These are phyloP conservation scores for Maniola hyperantus DNA, from an alignment of 2,888 invertebrate genomes.

Conservation along the genomic window DNA sequence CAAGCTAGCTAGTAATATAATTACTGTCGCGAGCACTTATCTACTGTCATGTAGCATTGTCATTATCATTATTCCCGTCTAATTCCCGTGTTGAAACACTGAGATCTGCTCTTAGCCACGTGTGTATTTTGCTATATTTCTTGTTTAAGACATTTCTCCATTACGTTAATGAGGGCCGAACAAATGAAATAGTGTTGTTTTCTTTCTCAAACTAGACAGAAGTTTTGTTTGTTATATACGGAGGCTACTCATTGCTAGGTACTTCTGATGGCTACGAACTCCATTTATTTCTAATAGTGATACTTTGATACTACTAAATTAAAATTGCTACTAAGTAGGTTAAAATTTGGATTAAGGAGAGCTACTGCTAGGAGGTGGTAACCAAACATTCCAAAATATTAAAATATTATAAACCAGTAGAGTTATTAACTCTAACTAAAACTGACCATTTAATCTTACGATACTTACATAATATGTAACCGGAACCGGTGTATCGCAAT, in stretches of 20 bases:
- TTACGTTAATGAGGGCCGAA: slow-evolving; percentile 8
- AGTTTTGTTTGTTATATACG: slow-evolving; percentile 7
- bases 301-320: not conserved
- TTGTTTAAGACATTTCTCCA: slow-evolving; percentile 17
- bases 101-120: slow-evolving; percentile 19
- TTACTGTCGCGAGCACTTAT: not conserved
- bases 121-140: slow-evolving; percentile 16
- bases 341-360: no score
- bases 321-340: no score
- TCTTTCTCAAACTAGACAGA: slow-evolving; percentile 13
- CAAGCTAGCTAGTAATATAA: not conserved
- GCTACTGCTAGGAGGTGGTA: no score
- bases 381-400: no score
- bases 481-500: no score
- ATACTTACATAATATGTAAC: no score
- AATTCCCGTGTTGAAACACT: slow-evolving; percentile 2
- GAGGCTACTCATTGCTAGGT: not conserved
- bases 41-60: not conserved
- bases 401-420: no score
- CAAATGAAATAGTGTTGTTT: slow-evolving; percentile 38
- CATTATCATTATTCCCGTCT: not conserved
- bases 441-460: no score
- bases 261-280: not conserved
- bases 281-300: not conserved
- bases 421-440: no score